These are phyloP conservation scores for Aphelinus atriplicis DNA, from an alignment of 1,140 invertebrate species.

Conservation along the genomic window DNA sequence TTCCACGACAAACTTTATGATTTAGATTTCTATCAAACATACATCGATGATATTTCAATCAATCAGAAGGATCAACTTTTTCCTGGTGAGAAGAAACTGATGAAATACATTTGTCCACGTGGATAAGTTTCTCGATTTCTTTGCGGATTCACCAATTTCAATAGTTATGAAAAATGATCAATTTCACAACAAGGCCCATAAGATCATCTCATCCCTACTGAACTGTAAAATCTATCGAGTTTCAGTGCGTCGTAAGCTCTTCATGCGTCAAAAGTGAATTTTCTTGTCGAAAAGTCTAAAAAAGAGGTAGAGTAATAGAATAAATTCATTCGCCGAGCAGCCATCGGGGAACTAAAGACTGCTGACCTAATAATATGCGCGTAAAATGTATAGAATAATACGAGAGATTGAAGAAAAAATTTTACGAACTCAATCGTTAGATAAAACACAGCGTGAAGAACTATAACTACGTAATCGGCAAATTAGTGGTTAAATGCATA, in stretches of 20 bases:
- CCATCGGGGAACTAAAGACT: slow-evolving; percentile 39
- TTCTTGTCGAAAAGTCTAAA: neutral
- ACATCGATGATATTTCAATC: too few species aligned
- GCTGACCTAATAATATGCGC: slow-evolving; percentile 23
- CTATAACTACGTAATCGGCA: neutral
- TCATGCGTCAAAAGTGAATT: neutral
- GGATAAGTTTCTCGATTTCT: too few species aligned
- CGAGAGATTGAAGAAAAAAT: slow-evolving; percentile 7
- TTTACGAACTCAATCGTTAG: slow-evolving; percentile 21
- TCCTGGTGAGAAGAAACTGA: too few species aligned
- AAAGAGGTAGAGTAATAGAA: neutral
- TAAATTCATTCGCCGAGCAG: slow-evolving; percentile 31
- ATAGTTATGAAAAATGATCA: too few species aligned
- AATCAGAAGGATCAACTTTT: too few species aligned
- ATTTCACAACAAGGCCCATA: too few species aligned
- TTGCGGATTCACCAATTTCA: too few species aligned
- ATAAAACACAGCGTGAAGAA: neutral
- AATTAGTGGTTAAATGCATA: slow-evolving; percentile 20
- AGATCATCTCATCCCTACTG: too few species aligned
- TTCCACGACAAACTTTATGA: too few species aligned
- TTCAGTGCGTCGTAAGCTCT: neutral
- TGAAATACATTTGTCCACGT: too few species aligned
- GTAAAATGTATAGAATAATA: slow-evolving; percentile 16
- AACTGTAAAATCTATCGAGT: too few species aligned
- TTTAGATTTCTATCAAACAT: too few species aligned